Evolutionary conservation across 2,113 vertebrate species (phyloP), one percentile per base, ranked within the genome.

Genomic region (Bombycilla garrulus): DNA sequence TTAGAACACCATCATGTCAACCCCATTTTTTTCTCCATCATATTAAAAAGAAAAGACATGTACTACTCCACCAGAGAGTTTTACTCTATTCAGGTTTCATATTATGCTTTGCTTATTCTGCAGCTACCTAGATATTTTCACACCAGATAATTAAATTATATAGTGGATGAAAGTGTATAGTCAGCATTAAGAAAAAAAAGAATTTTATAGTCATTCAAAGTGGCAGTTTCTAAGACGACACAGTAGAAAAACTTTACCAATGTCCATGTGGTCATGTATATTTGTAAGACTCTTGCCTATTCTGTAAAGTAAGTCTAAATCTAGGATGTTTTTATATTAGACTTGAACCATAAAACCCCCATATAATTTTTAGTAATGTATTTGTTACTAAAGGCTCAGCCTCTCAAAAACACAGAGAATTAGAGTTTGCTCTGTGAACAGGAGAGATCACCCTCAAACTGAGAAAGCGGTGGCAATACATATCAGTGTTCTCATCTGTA

Each of bases 1-100:
- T 95, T 78, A 88, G 97, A 94, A 80, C 10, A 53, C 14, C 24
- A 26, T 93, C 15, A 14, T 77, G 64, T 94, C 60, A 96, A 51
- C 35, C 18, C 7, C 10, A 6, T n/a, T 38, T 61, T 56, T 40
- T 13, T 6, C 4, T 14, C 12, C 11, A 16, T 61, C 25, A 29
- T 40, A 31, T 74, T 84, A 65, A 78, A 69, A 60, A 61, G 14
- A 76, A 53, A 67, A 74, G 28, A 53, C 19, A 17, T 40, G 0
- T 22, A 48, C 60, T 80, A 33, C 25, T 83, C 17, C 13, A 28
- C 33, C 54, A 57, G 23, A 69, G 8, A 76, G 5, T 69, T 88
- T 76, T 76, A 50, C 64, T 80, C 74, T 51, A 56, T 57, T 85
- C 29, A 42, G 15, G 8, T 72, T 91, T 92, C 42, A 26, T 66